Base-by-base conservation (phyloP, 2,113 vertebrate genomes). In the Entomyzon cyanotis region DNA sequence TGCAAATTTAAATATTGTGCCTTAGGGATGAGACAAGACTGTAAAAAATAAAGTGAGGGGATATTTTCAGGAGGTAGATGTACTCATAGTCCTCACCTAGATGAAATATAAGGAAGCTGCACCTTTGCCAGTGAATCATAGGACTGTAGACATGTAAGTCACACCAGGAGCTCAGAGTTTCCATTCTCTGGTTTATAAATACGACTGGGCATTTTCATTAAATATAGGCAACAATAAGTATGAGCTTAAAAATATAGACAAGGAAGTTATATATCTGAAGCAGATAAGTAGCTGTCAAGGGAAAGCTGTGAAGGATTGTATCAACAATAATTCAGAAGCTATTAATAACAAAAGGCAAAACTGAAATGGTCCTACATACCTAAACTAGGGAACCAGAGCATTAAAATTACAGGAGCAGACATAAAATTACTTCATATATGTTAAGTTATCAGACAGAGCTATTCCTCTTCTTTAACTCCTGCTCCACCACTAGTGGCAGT, bases 41-140 rank as follows among this genome's bases (percentile, higher is more conserved):
- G 59, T 64, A 64, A 89, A 56, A 92, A 83, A 94, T 37, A 12
- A 53, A 39, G 16, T 69, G 33, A 74, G 27, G 22, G 15, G 11
- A 19, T 90, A 64, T 75, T 96, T 97, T 76, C 44, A 80, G 88
- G 46, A 68, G 14, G 77, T 53, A 62, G 78, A 69, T 58, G 17
- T 58, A 49, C 16, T 85, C 62, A 56, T 9, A 91, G 7, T 3
- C 11, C 22, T 65, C 23, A 39, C 22, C 41, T 71, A 37, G 22
- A 37, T 39, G 41, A 78, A 85, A 46, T 15, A 28, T 4, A 76
- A 33, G 39, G 47, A 76, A 55, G 8, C 9, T 42, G n/a, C 30
- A 67, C 31, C 22, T 87, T 65, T 68, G 23, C 6, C 30, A 59
- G 35, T 86, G 68, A 80, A 41, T 91, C 76, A 79, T 23, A 71